Evolutionary conservation across 2,113 vertebrate species (phyloP), one percentile per base, ranked within the genome.

Genomic region (Oplegnathus fasciatus): DNA sequence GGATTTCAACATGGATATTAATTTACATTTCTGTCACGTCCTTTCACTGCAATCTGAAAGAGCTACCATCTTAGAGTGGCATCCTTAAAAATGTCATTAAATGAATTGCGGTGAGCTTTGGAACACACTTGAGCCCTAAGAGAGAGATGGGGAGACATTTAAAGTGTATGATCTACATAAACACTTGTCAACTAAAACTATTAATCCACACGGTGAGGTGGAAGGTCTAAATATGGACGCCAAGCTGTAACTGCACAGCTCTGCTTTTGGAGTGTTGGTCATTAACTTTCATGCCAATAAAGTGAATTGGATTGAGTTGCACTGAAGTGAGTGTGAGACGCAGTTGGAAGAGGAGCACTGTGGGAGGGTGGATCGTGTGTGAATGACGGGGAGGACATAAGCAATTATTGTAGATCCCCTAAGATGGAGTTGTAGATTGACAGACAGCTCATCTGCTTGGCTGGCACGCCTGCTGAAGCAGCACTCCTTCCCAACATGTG

Each of bases 401-500:
- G 83, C 73, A 68, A 61, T 86, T 69, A 84, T 20, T 28, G 2
- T 13, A 82, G 69, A 74, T 68, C 79, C 66, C 18, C 54, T 64
- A 32, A 86, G 78, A 89, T 67, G 82, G 57, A 75, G 84, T 68
- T 65, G 74, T 44, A 48, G 75, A 76, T 61, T 61, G 88, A 87
- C 83, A 22, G 83, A 77, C 62, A 18, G 84, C 85, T 86, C 72
- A 84, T 90, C 88, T 78, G 84, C 79, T 78, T 14, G 42, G 34
- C 82, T 64, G 82, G 60, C 70, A 18, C 2, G 44, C 42, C 72
- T 85, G 91, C 88, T 91, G 92, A 89, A 54, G 87, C 85, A 60
- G 85, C 83, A 9, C 72, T 86, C 69, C 81, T 55, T 48, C 55
- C 70, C 74, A 74, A 61, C 89, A 88, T 46, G 92, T 90, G 92